Evolutionary conservation across 2,797 vertebrate genomes (phyloP), one percentile per base, ranked within the genome.

Genomic region (Meda fulgida): DNA sequence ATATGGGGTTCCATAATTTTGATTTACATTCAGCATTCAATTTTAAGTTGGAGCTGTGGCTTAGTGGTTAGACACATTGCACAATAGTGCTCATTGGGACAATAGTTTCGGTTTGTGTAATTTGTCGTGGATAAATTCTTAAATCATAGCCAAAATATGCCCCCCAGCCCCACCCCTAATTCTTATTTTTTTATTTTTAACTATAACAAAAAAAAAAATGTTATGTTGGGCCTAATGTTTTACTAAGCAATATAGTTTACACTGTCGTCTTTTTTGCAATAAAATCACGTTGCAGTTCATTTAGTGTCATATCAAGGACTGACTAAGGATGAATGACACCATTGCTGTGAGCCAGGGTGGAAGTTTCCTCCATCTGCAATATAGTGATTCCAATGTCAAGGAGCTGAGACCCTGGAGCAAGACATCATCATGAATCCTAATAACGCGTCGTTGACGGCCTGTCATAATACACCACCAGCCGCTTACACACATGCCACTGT

Each of bases 381-480:
- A 29, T 13, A 67, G 38, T 75, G 71, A 76, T 84, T 80, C 36
- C 55, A 75, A 81, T 76, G 63, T 84, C 81, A 84, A 80, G 78
- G 46, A 84, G 53, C 81, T 67, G 31, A 84, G 53, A 70, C 63
- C 53, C 53, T 66, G 66, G 14, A 72, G 86, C 78, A 81, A 63
- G 77, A 88, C 89, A 81, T 26, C 55, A 81, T 84, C 85, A 89
- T 84, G 31, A 81, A 87, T 87, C 88, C 81, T 86, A 81, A 63
- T 23, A 71, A 78, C 89, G 90, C 92, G 80, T 93, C 92, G 93
- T 90, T 90, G 88, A 87, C 79, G 69, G 86, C 87, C 85, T 89
- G 90, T 91, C 92, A 87, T 82, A 86, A 81, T 40, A 23, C 58
- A 85, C 87, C 84, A 83, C 87, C 78, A 89, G 84, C 86, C 78